Evolutionary conservation across 92 coral and sea anemone genomes (phyloP), one percentile per base, ranked within the genome.

Genomic region (Heliopora coerulea): DNA sequence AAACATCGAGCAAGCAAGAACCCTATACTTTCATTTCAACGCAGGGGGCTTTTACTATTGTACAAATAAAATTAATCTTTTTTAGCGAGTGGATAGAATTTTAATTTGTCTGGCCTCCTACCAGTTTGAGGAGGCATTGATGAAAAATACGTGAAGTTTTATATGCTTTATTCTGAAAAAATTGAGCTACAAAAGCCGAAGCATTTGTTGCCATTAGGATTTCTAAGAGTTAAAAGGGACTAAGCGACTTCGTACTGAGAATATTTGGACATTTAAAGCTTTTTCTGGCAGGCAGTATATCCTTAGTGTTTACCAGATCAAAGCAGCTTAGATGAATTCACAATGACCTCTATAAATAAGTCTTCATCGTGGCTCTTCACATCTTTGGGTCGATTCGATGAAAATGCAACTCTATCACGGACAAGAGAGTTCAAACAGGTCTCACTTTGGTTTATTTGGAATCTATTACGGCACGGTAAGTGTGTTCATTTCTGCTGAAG

Each of bases 41-140:
- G 77, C 77, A 70, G 77, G 77, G 77, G 77, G 77, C 33, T 70
- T 41, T 70, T 50, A 70, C 77, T 35, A 70, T 70, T 54, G 77
- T 70, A 70, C 39, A 70, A 70, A 70, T 70, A 70, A 70, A 70
- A 70, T 70, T 70, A 70, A 70, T 70, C 77, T 70, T 54, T 50
- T 70, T 70, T 70, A 54, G 48, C 63, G 77, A 27, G 60, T 54
- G 77, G 77, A 70, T 70, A 70, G 77, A 70, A 70, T 70, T 70
- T 70, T 70, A 70, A 70, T 70, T 70, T 70, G 77, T 34, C 62
- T 29, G 77, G 77, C 77, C 77, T 70, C 77, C 77, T 70, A 70
- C 77, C 42, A 70, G 62, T 35, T 70, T n/a, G 30, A 70, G 77
- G 62, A 70, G 77, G 77, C 77, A 63, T 34, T 70, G 77, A 49